These are phyloP conservation scores for Microctenopoma steveboyesi DNA, from an alignment of 2,797 vertebrate genomes.

Conservation along the genomic window DNA sequence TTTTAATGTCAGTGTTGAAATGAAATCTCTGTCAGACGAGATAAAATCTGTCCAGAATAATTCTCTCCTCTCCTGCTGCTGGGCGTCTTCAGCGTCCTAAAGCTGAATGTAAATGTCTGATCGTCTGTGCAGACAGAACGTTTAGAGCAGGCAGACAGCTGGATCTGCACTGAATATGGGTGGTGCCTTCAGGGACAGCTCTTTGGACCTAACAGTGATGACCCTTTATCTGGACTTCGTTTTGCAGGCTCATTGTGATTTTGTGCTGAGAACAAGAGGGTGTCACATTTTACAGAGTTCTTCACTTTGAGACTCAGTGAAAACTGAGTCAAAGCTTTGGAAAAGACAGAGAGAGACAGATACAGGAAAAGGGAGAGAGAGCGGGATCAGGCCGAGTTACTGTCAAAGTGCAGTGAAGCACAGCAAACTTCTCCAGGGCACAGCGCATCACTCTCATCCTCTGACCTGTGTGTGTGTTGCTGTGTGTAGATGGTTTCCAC, in stretches of 20 bases:
- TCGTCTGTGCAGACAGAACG: not conserved
- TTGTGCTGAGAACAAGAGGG: constrained; percentile 43
- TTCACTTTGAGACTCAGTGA: constrained; percentile 39
- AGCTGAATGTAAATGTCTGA: constrained; percentile 28
- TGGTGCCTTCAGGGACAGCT: too few relatives aligned
- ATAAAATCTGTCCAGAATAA: not conserved
- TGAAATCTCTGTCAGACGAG: not conserved
- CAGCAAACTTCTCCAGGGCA: constrained; percentile 61
- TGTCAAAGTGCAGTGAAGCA: constrained; percentile 66
- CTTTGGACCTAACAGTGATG: not conserved
- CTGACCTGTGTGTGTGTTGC: constrained; percentile 9
- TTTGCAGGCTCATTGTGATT: constrained; percentile 20
- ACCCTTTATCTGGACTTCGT: not conserved
- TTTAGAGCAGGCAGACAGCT: too few relatives aligned
- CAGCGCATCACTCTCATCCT: constrained; percentile 52
- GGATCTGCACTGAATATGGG: too few relatives aligned
- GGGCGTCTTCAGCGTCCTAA: not conserved
- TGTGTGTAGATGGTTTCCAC: constrained; percentile 23
- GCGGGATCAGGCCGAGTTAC: constrained; percentile 59
- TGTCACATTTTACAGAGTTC: constrained; percentile 51
- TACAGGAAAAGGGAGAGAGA: constrained; percentile 9
- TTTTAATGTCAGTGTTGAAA: not conserved
- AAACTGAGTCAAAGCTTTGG: constrained; percentile 49
- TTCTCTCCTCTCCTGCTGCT: not conserved
- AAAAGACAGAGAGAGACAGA: constrained; percentile 4